A percentile compares a stretch with the other conserved stretches of the same genome.
phyloP scores from a whole-genome alignment of 2,113 vertebrate species.

The Ophiodon elongatus region DNA sequence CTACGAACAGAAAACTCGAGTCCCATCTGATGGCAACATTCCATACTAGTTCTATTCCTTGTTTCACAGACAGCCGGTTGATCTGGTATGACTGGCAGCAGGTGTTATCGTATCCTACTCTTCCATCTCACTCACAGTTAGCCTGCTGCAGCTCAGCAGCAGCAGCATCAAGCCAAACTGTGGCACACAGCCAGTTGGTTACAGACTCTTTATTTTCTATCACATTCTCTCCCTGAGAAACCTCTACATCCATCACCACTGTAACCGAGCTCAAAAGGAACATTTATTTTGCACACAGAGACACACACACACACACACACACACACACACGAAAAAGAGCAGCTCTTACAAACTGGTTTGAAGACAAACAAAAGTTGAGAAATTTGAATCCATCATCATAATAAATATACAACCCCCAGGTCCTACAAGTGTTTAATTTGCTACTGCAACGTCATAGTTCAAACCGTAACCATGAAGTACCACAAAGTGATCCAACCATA shows the following conservation, averaged over 20 bases:
- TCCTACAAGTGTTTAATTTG: not conserved
- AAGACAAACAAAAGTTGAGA: constrained; percentile 47
- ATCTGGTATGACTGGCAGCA: constrained; percentile 47
- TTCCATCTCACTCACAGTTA: constrained; percentile 25
- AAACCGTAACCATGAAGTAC: not conserved
- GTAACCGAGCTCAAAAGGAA: constrained; percentile 12
- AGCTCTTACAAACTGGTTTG: constrained; percentile 37
- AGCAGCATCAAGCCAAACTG: constrained; percentile 49
- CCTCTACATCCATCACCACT: constrained; percentile 14
- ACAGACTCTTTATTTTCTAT: constrained; percentile 46
- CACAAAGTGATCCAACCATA: not conserved
- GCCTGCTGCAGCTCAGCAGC: constrained; percentile 35
- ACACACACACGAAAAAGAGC: not conserved
- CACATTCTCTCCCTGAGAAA: constrained; percentile 28
- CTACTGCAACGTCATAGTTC: not conserved
- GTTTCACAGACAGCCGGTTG: constrained; percentile 33
- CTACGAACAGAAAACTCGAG: too few relatives aligned
- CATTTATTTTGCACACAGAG: constrained; percentile 26
- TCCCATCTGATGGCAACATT: constrained; percentile 16
- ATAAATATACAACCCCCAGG: not conserved
- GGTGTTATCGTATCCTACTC: constrained; percentile 43
- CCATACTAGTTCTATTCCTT: not conserved
- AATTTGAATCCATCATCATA: constrained; percentile 6
- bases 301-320: constrained; percentile 1
- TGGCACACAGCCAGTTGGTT: constrained; percentile 33